phyloP scores from a whole-genome alignment of 2,797 vertebrate species.

The Aphelocoma californica region DNA sequence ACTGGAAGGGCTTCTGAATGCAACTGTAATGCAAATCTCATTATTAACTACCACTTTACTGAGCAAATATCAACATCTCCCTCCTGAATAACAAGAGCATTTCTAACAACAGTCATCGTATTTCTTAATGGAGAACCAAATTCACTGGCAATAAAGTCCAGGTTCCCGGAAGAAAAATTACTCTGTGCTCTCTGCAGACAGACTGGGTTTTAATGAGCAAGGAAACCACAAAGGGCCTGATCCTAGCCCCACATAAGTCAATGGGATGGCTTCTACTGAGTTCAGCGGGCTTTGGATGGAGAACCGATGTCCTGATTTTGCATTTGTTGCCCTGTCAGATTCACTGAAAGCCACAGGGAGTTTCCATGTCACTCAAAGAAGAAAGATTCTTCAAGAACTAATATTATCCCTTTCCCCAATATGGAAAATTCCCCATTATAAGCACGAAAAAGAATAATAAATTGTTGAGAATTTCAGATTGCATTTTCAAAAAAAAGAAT shows the following conservation, averaged over 20 bases:
- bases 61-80: constrained; percentile 45
- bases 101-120: background rate
- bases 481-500: background rate
- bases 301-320: background rate
- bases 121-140: constrained; percentile 44
- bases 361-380: background rate
- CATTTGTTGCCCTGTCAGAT: background rate
- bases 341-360: background rate
- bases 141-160: constrained; percentile 20
- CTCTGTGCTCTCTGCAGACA: background rate
- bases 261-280: background rate
- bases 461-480: background rate
- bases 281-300: background rate
- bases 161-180: constrained; percentile 4
- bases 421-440: background rate
- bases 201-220: constrained; percentile 6
- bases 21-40: constrained; percentile 5
- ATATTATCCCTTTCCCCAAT: background rate
- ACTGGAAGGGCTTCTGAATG: background rate
- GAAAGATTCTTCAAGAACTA: background rate
- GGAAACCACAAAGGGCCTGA: background rate
- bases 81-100: constrained; percentile 36
- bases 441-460: background rate
- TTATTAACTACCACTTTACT: constrained; percentile 40
- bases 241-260: background rate